A percentile compares a stretch with the other conserved stretches of the same genome.
phyloP scores from a whole-genome alignment of 2,888 invertebrate species.

The Teleogryllus oceanicus region DNA sequence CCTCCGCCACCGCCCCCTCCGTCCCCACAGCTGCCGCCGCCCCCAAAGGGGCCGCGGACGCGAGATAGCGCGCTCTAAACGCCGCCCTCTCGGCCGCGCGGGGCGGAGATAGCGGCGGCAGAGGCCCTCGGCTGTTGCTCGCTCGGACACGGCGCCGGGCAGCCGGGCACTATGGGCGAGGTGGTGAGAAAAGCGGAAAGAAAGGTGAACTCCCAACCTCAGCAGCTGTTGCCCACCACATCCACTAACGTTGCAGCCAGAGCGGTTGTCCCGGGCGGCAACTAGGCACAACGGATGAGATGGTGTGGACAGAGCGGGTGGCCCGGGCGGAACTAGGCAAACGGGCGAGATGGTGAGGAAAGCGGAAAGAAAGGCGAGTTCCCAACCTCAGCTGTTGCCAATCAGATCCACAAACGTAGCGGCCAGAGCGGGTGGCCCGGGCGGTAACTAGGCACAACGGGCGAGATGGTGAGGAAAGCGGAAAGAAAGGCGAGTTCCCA shows the following conservation, averaged over 20 bases:
- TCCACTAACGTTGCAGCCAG: accelerated
- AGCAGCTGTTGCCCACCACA: no score
- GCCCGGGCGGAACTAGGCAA: not conserved
- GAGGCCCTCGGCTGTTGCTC: not conserved
- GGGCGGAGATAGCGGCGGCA: not conserved
- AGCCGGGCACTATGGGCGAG: not conserved
- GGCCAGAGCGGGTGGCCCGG: no score
- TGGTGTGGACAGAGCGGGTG: no score
- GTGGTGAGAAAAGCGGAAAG: not conserved
- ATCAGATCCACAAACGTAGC: no score
- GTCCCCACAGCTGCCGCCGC: no score
- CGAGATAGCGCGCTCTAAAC: not conserved
- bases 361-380: not conserved
- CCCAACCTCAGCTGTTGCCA: no score
- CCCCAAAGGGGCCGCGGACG: not conserved
- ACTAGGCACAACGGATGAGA: no score
- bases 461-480: no score
- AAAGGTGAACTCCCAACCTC: not conserved
- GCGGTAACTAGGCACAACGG: no score
- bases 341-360: not conserved
- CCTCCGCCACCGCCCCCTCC: no score
- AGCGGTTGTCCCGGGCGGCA: no score
- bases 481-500: no score
- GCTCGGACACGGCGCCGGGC: not conserved
- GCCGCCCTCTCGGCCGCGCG: not conserved